Evolutionary conservation across 2,888 invertebrate species (phyloP).

Genomic region (Flexamia atlantica): DNA sequence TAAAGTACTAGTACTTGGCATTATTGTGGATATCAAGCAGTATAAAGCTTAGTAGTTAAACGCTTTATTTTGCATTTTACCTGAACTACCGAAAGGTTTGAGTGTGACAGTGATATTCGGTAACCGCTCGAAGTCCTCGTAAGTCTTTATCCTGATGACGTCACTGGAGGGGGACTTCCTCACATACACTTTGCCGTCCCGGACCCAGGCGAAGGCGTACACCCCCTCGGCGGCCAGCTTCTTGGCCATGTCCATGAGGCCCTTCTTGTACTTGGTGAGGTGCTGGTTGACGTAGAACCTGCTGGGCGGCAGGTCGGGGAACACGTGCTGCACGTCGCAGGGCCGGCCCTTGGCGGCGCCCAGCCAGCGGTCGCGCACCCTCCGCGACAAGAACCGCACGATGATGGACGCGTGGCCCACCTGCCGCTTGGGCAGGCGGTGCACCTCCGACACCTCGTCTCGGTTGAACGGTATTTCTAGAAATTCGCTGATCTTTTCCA

Average conservation of each 20-base stretch:
- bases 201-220: constrained; percentile 30
- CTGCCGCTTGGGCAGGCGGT: constrained; percentile 17
- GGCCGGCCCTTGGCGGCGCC: neutral
- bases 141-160: constrained; percentile 37
- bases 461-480: neutral
- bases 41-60: neutral
- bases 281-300: constrained; percentile 50
- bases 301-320: neutral
- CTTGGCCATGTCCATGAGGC: constrained; percentile 50
- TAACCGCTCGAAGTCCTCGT: constrained; percentile 7
- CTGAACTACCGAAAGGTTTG: constrained; percentile 12
- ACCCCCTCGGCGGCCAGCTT: constrained; percentile 15
- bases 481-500: neutral
- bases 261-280: constrained; percentile 49
- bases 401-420: constrained; percentile 20
- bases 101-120: neutral
- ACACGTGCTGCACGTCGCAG: neutral
- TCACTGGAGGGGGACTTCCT: constrained; percentile 30
- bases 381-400: constrained; percentile 43
- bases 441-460: constrained; percentile 37
- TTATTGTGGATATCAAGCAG: too few species aligned
- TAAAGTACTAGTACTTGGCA: too few species aligned
- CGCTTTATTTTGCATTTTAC: neutral
- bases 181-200: constrained; percentile 48
- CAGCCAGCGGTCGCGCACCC: constrained; percentile 27